phyloP scores from a whole-genome alignment of 2,888 invertebrate species.

The Cecidostiba fungosa region DNA sequence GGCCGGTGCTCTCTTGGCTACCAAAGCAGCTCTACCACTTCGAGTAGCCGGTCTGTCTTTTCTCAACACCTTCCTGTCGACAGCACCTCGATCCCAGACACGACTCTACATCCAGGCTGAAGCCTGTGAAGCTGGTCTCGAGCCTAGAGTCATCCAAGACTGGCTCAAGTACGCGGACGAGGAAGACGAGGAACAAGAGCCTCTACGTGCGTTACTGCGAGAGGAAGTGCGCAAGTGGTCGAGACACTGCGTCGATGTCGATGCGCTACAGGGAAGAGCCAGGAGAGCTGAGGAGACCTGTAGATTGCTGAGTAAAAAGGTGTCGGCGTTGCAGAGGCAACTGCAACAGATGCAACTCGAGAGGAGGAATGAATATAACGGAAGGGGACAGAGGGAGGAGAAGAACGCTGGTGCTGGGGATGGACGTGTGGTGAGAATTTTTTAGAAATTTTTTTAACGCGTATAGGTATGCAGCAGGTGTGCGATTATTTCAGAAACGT shows the following conservation, averaged over 20 bases:
- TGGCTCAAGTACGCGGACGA: slow-evolving; percentile 73
- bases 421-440: neutral
- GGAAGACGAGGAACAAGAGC: slow-evolving; percentile 73
- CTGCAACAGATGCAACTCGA: slow-evolving; percentile 74
- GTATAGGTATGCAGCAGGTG: too few relatives aligned
- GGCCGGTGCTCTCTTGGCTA: slow-evolving; percentile 92
- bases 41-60: slow-evolving; percentile 91
- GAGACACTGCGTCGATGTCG: slow-evolving; percentile 90
- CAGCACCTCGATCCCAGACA: slow-evolving; percentile 88
- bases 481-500: neutral
- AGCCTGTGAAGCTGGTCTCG: slow-evolving; percentile 78
- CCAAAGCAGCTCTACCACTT: slow-evolving; percentile 84
- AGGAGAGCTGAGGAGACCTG: slow-evolving; percentile 84
- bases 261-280: slow-evolving; percentile 86
- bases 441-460: neutral
- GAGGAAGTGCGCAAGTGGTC: slow-evolving; percentile 89
- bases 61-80: slow-evolving; percentile 90
- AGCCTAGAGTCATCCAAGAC: slow-evolving; percentile 76
- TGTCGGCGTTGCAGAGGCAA: slow-evolving; percentile 74
- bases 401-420: slow-evolving; percentile 82
- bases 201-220: slow-evolving; percentile 74
- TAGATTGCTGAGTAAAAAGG: slow-evolving; percentile 75
- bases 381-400: slow-evolving; percentile 75
- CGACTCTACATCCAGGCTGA: slow-evolving; percentile 89
- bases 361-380: slow-evolving; percentile 73